Evolutionary conservation across 2,113 vertebrate genomes (phyloP).

Genomic region (Pygoscelis antarcticus): DNA sequence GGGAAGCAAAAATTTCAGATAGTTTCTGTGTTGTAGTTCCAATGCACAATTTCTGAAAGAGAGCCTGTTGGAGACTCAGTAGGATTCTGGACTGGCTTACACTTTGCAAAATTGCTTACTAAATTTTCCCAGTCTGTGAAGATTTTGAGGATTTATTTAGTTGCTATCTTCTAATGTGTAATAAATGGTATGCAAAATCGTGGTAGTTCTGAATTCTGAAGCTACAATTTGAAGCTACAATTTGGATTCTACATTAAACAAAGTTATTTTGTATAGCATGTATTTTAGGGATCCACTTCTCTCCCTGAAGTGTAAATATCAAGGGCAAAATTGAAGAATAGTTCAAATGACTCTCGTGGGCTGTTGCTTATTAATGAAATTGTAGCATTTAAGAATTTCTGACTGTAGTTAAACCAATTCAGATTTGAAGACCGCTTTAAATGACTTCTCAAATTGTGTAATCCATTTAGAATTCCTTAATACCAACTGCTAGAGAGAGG

Average conservation of each 20-base stretch:
- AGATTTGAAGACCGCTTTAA: not conserved
- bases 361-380: slow-evolving; percentile 15
- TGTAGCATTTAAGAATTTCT: slow-evolving; percentile 6
- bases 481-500: not conserved
- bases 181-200: not conserved
- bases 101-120: not conserved
- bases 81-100: not conserved
- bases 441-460: not conserved
- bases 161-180: not conserved
- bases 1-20: not conserved
- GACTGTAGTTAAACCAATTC: slow-evolving; percentile 14
- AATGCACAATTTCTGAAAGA: not conserved
- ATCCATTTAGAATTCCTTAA: not conserved
- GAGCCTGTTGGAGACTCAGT: not conserved
- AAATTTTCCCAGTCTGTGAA: not conserved
- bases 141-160: not conserved
- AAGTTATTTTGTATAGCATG: not conserved
- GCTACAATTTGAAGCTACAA: not conserved
- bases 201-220: not conserved
- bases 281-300: not conserved
- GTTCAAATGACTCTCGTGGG: not conserved
- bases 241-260: not conserved
- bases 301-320: not conserved
- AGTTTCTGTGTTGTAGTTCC: not conserved
- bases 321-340: slow-evolving; percentile 2